Evolutionary conservation across 2,797 vertebrate species (phyloP), one percentile per base, ranked within the genome.

Genomic region (Neoniphon sammara): DNA sequence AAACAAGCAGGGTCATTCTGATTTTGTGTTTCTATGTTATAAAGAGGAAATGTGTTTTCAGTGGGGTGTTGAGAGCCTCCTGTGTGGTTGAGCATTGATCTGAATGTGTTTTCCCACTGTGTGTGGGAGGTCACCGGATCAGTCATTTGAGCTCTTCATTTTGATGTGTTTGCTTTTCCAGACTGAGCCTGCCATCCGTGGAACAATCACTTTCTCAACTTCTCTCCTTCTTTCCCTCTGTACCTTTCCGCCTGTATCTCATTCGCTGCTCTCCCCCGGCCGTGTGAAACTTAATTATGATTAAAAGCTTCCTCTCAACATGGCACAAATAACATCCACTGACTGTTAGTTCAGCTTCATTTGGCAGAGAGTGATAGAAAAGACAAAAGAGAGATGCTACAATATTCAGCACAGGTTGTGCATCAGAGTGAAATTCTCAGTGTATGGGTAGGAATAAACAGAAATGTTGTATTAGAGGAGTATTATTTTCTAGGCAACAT

Each of bases 111-210:
- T 88, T 88, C 80, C 66, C 61, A 82, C 79, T 63, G 52, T 87
- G 81, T 85, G 80, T 81, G 66, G 62, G 59, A 73, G 85, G 89
- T 93, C 89, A 90, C 77, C 85, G 85, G 88, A 88, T 85, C 86
- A 86, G 93, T 92, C 91, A 94, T 93, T 91, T 88, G 92, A 94
- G 89, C 88, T 92, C 81, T 86, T 94, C 84, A 92, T 91, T 94
- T 93, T 89, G 79, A 90, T 90, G 81, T 93, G 91, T 94, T 95
- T 94, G 92, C 88, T 94, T 94, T 94, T 93, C 77, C 86, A 87
- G 62, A 77, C 78, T 85, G 79, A 86, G 85, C 82, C 87, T 83
- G 80, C 85, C 89, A 86, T 89, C 80, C 84, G 81, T 81, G 85
- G 76, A 88, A 81, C 68, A 82, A 88, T 88, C 88, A 73, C 77